Evolutionary conservation across 2,797 vertebrate species (phyloP), one percentile per base, ranked within the genome.

Genomic region (Toxotes lorentzi): DNA sequence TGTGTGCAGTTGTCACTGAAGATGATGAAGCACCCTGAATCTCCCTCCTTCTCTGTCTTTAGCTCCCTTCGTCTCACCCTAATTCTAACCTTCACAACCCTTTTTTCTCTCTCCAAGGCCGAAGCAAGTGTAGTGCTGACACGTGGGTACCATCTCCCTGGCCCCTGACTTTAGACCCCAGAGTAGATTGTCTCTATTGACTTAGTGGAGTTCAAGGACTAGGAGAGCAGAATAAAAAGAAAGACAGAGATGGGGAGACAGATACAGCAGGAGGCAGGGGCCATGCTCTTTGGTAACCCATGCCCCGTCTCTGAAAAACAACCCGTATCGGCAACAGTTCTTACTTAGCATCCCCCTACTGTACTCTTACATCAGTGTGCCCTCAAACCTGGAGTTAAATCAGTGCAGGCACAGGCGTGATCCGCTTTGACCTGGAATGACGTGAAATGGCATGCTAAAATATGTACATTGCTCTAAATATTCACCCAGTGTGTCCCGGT

Each of bases 21-120:
- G 81, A 94, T 94, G 93, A 95, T 94, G 86, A 94, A 95, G 91
- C 88, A 93, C 93, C 91, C 84, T 67, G 84, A 83, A 80, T 78
- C 86, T 88, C 70, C 77, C 86, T 70, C 73, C 35, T 69, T 79
- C 82, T 83, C 76, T 34, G 53, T 88, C 86, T 86, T 81, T 47
- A 68, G 73, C 79, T 79, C 65, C 67, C 71, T 82, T 30, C 63
- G 54, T 81, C 75, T 86, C 34, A n/a, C 82, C 84, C 80, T 88
- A 90, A 79, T 82, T 86, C 81, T 86, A 88, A 85, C 91, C 86
- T 87, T 79, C 68, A 81, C 71, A 67, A 73, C 76, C 83, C 51
- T 65, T 64, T 58, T 68, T 68, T 81, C 54, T 71, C 63, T 70
- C 68, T 56, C 65, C 50, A 67, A 79, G 81, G 82, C 83, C 11